phyloP scores from a whole-genome alignment of 53 echinoderm and acorn worm species.

The Crossaster papposus region DNA sequence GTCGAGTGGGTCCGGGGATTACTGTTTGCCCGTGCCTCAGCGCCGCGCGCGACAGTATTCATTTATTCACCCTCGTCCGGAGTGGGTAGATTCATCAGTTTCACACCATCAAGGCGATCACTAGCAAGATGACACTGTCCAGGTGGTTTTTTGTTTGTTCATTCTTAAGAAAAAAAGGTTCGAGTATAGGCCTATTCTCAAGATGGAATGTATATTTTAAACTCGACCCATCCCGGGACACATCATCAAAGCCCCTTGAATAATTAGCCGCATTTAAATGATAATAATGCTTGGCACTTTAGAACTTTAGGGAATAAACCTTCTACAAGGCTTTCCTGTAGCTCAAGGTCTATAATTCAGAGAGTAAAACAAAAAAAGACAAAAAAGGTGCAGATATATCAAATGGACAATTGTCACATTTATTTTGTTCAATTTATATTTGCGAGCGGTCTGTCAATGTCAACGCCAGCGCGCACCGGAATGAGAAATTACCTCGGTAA shows the following conservation, averaged over 20 bases:
- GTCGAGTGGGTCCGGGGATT: neutral
- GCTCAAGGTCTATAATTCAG: neutral
- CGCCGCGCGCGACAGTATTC: constrained; percentile 2
- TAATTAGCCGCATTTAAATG: neutral
- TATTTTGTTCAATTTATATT: constrained; percentile 18
- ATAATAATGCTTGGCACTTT: neutral
- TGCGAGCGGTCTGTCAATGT: constrained; percentile 6
- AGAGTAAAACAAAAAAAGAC: neutral
- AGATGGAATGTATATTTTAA: neutral
- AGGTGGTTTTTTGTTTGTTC: too few relatives aligned
- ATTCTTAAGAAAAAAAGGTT: neutral
- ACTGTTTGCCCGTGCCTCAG: neutral
- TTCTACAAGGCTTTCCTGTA: neutral
- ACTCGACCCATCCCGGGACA: neutral
- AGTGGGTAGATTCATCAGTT: neutral
- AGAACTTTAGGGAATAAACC: neutral
- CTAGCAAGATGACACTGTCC: neutral
- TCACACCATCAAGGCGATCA: constrained; percentile 15
- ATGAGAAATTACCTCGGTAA: constrained; percentile 30
- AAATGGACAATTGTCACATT: constrained; percentile 1
- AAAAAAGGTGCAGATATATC: constrained; percentile 10
- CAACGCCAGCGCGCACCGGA: neutral
- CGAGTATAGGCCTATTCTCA: neutral
- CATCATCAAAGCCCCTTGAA: neutral
- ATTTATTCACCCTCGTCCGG: neutral